Conservation (phyloP, 2,888 invertebrate species). For the Tiphia femorata region DNA sequence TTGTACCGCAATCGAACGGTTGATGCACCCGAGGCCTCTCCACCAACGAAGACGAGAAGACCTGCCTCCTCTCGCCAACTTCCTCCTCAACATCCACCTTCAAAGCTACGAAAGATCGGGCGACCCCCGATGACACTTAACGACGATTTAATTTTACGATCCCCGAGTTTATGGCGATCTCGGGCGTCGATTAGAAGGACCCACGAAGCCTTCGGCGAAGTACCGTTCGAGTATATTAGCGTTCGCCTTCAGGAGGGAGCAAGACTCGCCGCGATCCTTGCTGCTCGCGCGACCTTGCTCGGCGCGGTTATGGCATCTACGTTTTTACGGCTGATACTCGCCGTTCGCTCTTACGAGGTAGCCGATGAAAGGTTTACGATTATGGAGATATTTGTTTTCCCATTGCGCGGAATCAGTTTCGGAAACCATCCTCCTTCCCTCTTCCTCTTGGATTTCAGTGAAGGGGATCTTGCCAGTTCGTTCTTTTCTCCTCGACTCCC, state of each 20-base stretch:
- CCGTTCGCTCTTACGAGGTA: constrained; percentile 22
- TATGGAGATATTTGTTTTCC: constrained; percentile 38
- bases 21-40: not conserved
- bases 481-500: too few species aligned
- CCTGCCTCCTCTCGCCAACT: not conserved
- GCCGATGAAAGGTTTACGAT: constrained; percentile 47
- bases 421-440: not conserved
- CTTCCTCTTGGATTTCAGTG: too few species aligned
- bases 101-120: constrained; percentile 24
- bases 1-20: not conserved
- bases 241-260: constrained; percentile 16
- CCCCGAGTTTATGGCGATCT: constrained; percentile 40
- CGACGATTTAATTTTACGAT: constrained; percentile 50
- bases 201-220: constrained; percentile 25
- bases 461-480: too few species aligned
- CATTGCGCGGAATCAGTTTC: constrained; percentile 29
- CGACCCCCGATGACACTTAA: constrained; percentile 35
- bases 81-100: constrained; percentile 4
- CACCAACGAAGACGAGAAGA: not conserved
- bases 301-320: constrained; percentile 39
- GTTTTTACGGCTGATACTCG: constrained; percentile 43
- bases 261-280: not conserved
- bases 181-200: constrained; percentile 44
- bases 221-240: constrained; percentile 33
- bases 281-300: constrained; percentile 38